Conservation (phyloP, 2,888 invertebrate species). For the Perithous albicinctus region DNA sequence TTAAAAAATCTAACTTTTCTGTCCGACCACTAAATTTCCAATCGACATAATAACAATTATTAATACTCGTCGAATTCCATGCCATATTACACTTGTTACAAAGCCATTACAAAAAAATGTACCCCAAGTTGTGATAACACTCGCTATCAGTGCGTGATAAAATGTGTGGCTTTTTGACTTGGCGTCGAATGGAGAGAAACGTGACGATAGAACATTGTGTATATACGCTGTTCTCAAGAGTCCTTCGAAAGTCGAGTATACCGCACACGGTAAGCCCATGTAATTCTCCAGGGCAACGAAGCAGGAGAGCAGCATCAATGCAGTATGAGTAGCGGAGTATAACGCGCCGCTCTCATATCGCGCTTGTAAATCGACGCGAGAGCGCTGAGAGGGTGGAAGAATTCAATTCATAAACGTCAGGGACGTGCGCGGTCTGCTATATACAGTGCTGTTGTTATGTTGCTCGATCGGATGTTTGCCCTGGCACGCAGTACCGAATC, state of each 20-base stretch:
- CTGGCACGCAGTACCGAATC: constrained; percentile 21
- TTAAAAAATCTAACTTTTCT: no score
- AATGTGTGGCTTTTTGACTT: not conserved
- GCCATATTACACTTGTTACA: not conserved
- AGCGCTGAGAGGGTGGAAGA: constrained; percentile 68
- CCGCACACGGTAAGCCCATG: constrained; percentile 26
- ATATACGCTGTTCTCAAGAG: constrained; percentile 40
- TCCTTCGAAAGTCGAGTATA: constrained; percentile 47
- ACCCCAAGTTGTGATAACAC: not conserved
- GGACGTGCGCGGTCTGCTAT: constrained; percentile 28
- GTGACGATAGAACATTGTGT: not conserved
- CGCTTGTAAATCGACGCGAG: constrained; percentile 57
- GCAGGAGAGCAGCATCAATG: constrained; percentile 26
- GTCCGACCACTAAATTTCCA: not conserved
- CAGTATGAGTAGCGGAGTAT: constrained; percentile 8
- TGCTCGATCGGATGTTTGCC: constrained; percentile 30
- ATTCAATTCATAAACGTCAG: constrained; percentile 77
- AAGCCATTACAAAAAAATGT: not conserved
- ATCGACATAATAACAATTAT: not conserved
- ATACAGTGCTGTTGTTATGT: constrained; percentile 18
- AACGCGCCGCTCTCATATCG: constrained; percentile 58
- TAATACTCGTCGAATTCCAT: not conserved
- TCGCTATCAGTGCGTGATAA: not conserved
- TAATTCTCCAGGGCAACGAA: constrained; percentile 29
- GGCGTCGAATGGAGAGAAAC: not conserved